phyloP scores from a whole-genome alignment of 64 coral and sea anemone species.

The Trachythela sp. region DNA sequence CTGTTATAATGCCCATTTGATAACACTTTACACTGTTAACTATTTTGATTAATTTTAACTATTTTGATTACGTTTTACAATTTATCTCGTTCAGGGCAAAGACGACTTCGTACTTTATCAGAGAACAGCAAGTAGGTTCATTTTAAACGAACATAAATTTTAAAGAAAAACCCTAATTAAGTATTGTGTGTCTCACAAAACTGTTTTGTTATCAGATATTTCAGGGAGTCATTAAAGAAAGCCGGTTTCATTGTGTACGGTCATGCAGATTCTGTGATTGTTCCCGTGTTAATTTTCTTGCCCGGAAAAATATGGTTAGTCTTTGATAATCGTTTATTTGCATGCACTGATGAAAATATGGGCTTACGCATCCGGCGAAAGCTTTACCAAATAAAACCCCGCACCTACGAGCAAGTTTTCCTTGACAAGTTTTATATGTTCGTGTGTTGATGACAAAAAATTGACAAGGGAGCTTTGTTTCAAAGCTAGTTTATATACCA shows the following conservation, averaged over 20 bases:
- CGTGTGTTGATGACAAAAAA: too few relatives aligned
- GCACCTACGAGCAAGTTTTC: too few relatives aligned
- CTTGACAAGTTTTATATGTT: too few relatives aligned
- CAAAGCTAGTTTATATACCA: too few relatives aligned
- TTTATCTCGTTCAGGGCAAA: conserved; percentile 50
- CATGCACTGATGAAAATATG: too few relatives aligned
- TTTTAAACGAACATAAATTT: background rate
- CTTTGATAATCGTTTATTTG: background rate
- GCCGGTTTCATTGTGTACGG: conserved; percentile 97
- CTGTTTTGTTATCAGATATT: conserved; percentile 58
- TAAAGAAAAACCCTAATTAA: background rate
- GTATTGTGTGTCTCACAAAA: background rate
- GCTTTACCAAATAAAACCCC: too few relatives aligned
- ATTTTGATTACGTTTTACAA: background rate
- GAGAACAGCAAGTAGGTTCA: conserved; percentile 82
- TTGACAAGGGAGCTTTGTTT: too few relatives aligned
- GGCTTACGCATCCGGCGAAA: too few relatives aligned
- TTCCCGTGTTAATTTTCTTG: conserved; percentile 76
- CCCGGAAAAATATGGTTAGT: conserved; percentile 95
- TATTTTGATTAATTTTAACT: too few relatives aligned
- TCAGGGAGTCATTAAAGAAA: conserved; percentile 72
- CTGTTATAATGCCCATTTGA: too few relatives aligned
- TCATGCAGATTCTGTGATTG: conserved; percentile 79
- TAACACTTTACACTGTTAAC: background rate
- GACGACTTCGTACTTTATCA: conserved; percentile 64